Evolutionary conservation across 2,888 invertebrate species (phyloP), one percentile per base, ranked within the genome.

Genomic region (Agriopis aurantiaria): DNA sequence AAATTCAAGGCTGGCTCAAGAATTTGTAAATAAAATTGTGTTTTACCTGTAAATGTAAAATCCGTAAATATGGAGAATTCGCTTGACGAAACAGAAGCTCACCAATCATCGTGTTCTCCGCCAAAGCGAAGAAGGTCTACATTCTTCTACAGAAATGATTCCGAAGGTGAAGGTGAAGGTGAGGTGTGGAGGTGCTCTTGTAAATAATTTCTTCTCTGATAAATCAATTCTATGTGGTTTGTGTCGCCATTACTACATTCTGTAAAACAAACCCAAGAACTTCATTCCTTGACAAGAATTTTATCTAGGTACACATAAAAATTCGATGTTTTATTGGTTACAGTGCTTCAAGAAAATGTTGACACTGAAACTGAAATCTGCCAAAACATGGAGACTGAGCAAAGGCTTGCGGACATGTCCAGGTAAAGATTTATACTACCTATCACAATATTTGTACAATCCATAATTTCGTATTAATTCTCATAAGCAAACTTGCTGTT

Each of bases 131-230:
- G 93, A 81, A 85, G 93, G 43, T 93, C 93, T 51, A 93, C 93
- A 11, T 93, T 93, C 74, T 93, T 93, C 75, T 91, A 91, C 77
- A 86, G 89, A 75, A 85, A 92, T 68, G 91, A 92, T 76, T 93
- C 93, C 52, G 75, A 91, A 75, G 88, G 93, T 92, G 69, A n/a
- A n/a, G n/a, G n/a, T n/a, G n/a, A n/a, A n/a, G n/a, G n/a, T n/a
- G n/a, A n/a, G n/a, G n/a, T 68, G 82, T 67, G 41, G 14, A 33
- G n/a, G 11, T 23, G 43, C 48, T 48, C 6, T n/a, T 8, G 45
- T 53, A 43, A 11, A 52, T 53, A n/a, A 12, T 6, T 10, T 11
- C 10, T 14, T 53, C 10, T 52, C n/a, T 10, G 8, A n/a, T 52
- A 3, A 33, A 52, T 40, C 33, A 33, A 33, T 40, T 23, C 10